Conservation (phyloP, 1,140 invertebrate species). For the Macrotrachela quadricornifera region DNA sequence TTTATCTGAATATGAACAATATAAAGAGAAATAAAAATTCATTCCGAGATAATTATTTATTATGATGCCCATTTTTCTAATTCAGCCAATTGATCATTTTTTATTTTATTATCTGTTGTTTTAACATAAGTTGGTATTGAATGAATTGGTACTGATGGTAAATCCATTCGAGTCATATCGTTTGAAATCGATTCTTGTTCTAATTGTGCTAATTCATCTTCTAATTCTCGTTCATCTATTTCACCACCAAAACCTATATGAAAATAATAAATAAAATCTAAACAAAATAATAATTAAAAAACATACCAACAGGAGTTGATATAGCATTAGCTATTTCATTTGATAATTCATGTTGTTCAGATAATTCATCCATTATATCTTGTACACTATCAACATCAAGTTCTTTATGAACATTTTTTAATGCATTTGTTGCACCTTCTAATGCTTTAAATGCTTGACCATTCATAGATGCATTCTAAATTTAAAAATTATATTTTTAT, state of each 20-base stretch:
- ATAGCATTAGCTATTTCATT: constrained; percentile 95
- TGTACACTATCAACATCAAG: constrained; percentile 79
- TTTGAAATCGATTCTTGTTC: neutral
- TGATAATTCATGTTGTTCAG: constrained; percentile 61
- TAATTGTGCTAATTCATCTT: neutral
- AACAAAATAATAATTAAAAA: too few relatives aligned
- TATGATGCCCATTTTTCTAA: too few relatives aligned
- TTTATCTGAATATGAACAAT: too few relatives aligned
- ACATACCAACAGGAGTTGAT: constrained; percentile 84
- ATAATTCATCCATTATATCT: constrained; percentile 97
- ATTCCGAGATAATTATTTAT: too few relatives aligned
- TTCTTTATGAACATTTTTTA: constrained; percentile 76
- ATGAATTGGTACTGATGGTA: too few relatives aligned
- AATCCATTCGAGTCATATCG: too few relatives aligned
- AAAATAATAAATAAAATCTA: too few relatives aligned
- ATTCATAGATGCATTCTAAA: constrained; percentile 90
- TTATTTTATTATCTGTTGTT: too few relatives aligned
- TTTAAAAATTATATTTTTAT: too few relatives aligned
- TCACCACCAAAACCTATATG: constrained; percentile 59
- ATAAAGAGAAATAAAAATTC: too few relatives aligned
- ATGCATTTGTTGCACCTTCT: constrained; percentile 77
- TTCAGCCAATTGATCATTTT: too few relatives aligned
- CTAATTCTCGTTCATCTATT: constrained; percentile 52
- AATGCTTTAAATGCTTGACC: constrained; percentile 88
- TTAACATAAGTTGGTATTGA: too few relatives aligned